Base-by-base conservation (phyloP, 1,140 invertebrate genomes). In the Drosophila mojavensis region DNA sequence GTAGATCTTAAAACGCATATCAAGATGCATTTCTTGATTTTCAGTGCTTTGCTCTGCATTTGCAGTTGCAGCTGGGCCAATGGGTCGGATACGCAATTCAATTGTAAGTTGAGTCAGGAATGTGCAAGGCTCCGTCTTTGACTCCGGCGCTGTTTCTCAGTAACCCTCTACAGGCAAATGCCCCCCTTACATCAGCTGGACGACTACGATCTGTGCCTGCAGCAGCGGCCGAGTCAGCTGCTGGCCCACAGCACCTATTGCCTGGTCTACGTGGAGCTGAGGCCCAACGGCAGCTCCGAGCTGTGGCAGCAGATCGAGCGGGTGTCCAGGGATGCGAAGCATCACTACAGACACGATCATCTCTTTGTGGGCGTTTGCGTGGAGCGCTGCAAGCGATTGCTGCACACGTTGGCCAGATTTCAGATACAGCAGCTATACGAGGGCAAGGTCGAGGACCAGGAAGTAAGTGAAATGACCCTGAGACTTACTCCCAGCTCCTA, bases 291-390 rank as follows among this genome's bases (percentile, higher is more conserved):
- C 17, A 91, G 54, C 68, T 93, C 62, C 48, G 24, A 75, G 1
- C 78, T 94, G 1, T 94, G 93, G 93, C 55, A 81, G 10, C 88
- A 93, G 70, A 93, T 94, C 72, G 59, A 75, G 5, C 47, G 78
- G 56, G 92, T 93, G 36, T 93, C 93, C 17, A 75, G 69, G 6
- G 68, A 93, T 70, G 86, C 66, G 3, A 83, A 92, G n/a, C 93
- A 93, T 77, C 92, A 93, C 54, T 94, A 90, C 71, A 93, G 93
- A 10, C 93, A 94, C 77, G 94, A 94, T 81, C 92, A 91, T 69
- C 73, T 94, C 20, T 93, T 94, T 26, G 79, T 93, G 77, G 94
- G 92, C 3, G 81, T 94, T 0, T 94, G 94, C 74, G 71, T 94
- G 5, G 91, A 91, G 30, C 70, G 45, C n/a, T 92, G 91, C 36